Evolutionary conservation across 2,113 vertebrate species (phyloP), one percentile per base, ranked within the genome.

Genomic region (Colius striatus): DNA sequence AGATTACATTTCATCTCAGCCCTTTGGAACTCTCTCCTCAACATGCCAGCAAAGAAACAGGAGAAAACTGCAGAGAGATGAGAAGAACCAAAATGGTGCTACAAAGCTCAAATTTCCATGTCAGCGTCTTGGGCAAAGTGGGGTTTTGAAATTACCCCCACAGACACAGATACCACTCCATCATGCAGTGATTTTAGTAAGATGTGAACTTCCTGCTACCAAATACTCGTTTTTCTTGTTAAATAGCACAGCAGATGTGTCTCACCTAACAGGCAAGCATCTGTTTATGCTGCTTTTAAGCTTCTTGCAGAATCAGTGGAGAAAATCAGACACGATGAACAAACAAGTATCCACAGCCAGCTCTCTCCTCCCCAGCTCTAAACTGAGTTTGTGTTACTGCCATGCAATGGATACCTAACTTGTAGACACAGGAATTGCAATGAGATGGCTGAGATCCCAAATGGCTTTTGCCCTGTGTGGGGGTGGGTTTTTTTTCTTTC

Each of bases 151-250:
- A 81, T 63, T 48, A 63, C 67, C 5, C 0, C 36, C 58, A 41
- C 16, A 65, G 66, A 79, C 41, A 29, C 16, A 63, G 71, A 50
- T 6, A 17, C 32, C 1, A 2, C 62, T 71, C 21, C 20, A 36
- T 32, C 80, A 41, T 34, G n/a, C 50, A 78, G 61, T 27, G 32
- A 74, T 92, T 92, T 77, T 32, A 75, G 14, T 4, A 43, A 48
- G 79, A 81, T 3, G 6, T 19, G 86, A 93, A 86, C 50, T 72
- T 81, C 77, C 89, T 92, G 57, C 86, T 84, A 85, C 41, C 77
- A 80, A 84, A 78, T 77, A 87, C 91, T 45, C 55, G 86, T 92
- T 95, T 85, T 93, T 94, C 82, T 83, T 90, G 88, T 90, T 88
- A 45, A 87, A 76, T 55, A 88, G 63, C 38, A 43, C 60, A 77